Conservation (phyloP, 2,797 vertebrate species). For the Pristis pectinata region DNA sequence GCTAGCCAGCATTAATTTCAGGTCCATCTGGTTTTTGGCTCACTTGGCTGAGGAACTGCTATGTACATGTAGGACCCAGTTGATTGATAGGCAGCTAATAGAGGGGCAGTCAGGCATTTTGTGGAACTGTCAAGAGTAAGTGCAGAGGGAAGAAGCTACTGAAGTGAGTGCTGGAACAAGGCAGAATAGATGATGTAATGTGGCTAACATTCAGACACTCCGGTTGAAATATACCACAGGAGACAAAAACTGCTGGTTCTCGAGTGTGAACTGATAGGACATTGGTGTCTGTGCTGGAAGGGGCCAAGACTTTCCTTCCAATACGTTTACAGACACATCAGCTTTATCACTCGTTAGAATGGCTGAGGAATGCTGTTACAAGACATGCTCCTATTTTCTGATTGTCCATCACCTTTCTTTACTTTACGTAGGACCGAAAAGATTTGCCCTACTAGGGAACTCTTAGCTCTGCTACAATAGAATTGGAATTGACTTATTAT, state of each 20-base stretch:
- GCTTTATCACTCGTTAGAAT: background rate
- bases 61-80: background rate
- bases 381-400: background rate
- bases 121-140: background rate
- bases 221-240: background rate
- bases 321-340: background rate
- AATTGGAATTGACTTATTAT: too few species aligned
- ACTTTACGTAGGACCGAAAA: background rate
- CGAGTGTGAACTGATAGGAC: background rate
- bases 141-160: background rate
- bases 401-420: background rate
- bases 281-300: background rate
- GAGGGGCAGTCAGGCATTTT: background rate
- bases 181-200: background rate
- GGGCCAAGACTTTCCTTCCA: background rate
- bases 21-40: background rate
- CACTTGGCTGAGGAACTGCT: too few species aligned
- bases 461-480: background rate
- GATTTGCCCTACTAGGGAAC: background rate
- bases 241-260: background rate
- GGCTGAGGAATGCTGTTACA: background rate
- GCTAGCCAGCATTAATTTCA: background rate
- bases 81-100: background rate
- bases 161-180: background rate
- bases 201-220: background rate